Conservation (phyloP, 2,888 invertebrate species). For the Drosophila vallismaia region DNA sequence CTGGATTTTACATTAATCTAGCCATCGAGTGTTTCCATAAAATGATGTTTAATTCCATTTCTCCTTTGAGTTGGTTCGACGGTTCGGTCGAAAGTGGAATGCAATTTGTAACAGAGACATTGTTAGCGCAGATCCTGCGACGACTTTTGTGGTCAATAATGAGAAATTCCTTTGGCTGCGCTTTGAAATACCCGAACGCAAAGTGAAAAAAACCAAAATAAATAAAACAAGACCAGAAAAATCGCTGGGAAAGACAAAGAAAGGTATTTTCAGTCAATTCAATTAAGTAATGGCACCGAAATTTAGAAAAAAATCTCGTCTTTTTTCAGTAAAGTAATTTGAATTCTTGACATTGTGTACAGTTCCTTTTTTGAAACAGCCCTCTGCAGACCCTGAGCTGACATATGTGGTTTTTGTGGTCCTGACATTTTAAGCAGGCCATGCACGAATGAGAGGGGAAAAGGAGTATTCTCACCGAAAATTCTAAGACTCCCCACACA, state of each 20-base stretch:
- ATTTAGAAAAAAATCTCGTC: slow-evolving; percentile 18
- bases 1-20: slow-evolving; percentile 65
- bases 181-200: slow-evolving; percentile 56
- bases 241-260: slow-evolving; percentile 43
- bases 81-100: slow-evolving; percentile 8
- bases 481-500: slow-evolving; percentile 15
- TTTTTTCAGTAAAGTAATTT: slow-evolving; percentile 58
- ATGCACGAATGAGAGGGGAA: slow-evolving; percentile 41
- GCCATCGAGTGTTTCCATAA: slow-evolving; percentile 59
- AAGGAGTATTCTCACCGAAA: slow-evolving; percentile 12
- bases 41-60: slow-evolving; percentile 75
- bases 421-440: slow-evolving; percentile 46
- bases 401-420: slow-evolving; percentile 33
- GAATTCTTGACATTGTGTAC: slow-evolving; percentile 62
- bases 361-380: background rate
- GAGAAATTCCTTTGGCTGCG: slow-evolving; percentile 71
- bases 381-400: background rate
- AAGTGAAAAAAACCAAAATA: slow-evolving; percentile 2
- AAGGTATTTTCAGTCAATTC: slow-evolving; percentile 72
- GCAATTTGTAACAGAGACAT: slow-evolving; percentile 49
- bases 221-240: slow-evolving; percentile 11
- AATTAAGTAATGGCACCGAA: slow-evolving; percentile 66
- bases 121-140: slow-evolving; percentile 55
- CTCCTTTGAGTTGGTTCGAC: slow-evolving; percentile 7
- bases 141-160: slow-evolving; percentile 75